phyloP scores from a whole-genome alignment of 1,140 invertebrate species.

The Whitmania pigra region DNA sequence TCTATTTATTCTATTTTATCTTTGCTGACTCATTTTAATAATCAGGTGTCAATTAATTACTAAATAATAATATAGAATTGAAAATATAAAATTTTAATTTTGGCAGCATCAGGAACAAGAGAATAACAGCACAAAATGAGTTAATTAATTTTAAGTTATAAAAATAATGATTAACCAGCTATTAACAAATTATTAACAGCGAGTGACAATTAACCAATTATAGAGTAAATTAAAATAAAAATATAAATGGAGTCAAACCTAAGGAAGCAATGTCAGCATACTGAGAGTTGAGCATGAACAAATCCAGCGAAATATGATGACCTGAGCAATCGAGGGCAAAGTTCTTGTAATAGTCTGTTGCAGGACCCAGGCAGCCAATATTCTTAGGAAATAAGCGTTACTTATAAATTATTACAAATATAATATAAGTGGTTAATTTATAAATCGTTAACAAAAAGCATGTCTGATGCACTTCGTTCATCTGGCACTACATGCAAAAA shows the following conservation, averaged over 20 bases:
- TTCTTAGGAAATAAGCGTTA: constrained; percentile 31
- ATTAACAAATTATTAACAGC: constrained; percentile 7
- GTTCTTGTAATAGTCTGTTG: constrained; percentile 95
- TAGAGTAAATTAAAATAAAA: background rate
- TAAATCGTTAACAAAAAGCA: too few relatives aligned
- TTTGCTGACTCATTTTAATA: too few relatives aligned
- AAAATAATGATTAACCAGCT: background rate
- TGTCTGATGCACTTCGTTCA: background rate
- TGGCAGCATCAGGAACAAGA: background rate
- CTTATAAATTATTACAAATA: too few relatives aligned
- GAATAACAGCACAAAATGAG: constrained; percentile 9
- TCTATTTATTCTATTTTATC: background rate
- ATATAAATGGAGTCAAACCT: constrained; percentile 49
- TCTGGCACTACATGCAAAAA: background rate
- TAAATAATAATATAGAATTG: background rate
- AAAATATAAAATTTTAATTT: too few relatives aligned
- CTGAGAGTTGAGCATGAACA: constrained; percentile 83
- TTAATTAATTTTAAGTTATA: too few relatives aligned
- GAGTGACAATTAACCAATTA: background rate
- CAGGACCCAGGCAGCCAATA: constrained; percentile 63
- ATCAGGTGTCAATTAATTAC: background rate
- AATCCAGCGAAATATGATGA: constrained; percentile 86
- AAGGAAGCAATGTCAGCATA: constrained; percentile 87
- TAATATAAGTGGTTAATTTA: too few relatives aligned
- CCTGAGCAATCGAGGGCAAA: constrained; percentile 87